Conservation (phyloP, 2,113 vertebrate genomes). For the Alligator mississippiensis region DNA sequence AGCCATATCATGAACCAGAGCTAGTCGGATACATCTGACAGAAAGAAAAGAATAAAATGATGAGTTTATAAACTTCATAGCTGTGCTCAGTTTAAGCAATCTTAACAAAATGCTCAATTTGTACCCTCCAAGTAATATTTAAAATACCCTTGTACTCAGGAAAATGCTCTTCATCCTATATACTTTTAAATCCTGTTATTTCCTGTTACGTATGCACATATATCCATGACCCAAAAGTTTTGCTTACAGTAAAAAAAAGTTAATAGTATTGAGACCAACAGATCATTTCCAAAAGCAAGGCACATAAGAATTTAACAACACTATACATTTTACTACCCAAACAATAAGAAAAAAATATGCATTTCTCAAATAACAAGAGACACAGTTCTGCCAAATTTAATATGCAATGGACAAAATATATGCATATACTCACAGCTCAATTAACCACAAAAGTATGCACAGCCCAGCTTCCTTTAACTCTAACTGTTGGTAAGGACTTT, state of each 20-base stretch:
- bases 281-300: background rate
- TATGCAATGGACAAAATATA: background rate
- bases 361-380: background rate
- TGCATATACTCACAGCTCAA: background rate
- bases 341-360: background rate
- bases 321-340: background rate
- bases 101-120: background rate
- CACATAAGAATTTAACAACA: background rate
- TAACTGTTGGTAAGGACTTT: background rate
- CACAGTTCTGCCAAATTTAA: background rate
- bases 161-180: background rate
- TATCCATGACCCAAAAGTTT: background rate
- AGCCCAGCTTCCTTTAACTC: background rate
- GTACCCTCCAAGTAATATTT: background rate
- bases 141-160: background rate
- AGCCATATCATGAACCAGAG: slow-evolving; percentile 97
- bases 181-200: background rate
- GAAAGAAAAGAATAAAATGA: slow-evolving; percentile 37
- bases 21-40: slow-evolving; percentile 91
- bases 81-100: background rate
- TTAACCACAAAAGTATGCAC: background rate
- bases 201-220: background rate
- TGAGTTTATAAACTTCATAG: background rate
- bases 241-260: background rate
- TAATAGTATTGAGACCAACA: rapidly evolving